phyloP scores from a whole-genome alignment of 1,140 invertebrate species.

The Phymorhynchus buccinoides region DNA sequence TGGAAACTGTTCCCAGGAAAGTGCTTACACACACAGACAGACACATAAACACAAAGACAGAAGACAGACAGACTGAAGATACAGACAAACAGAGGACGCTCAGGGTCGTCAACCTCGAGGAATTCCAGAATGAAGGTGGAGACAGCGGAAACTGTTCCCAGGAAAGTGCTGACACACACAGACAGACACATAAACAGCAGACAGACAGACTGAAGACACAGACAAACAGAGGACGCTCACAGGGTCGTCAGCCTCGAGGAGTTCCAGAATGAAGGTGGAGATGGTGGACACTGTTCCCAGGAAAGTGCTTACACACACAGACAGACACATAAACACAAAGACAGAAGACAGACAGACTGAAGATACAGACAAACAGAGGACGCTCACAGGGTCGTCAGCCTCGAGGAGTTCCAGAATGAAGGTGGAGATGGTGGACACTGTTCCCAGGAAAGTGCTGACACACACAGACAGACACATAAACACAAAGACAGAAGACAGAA shows the following conservation, averaged over 20 bases:
- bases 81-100: constrained; percentile 49
- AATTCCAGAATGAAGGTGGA: too few relatives aligned
- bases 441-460: too few relatives aligned
- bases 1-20: too few relatives aligned
- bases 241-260: constrained; percentile 67
- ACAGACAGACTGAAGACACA: neutral
- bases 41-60: too few relatives aligned
- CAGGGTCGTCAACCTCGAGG: constrained; percentile 63
- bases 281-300: constrained; percentile 76
- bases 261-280: constrained; percentile 79
- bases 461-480: constrained; percentile 78
- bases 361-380: constrained; percentile 58
- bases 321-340: constrained; percentile 82
- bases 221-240: constrained; percentile 43
- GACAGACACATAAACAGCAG: too few relatives aligned
- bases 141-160: too few relatives aligned
- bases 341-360: neutral
- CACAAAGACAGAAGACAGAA: too few relatives aligned
- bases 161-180: constrained; percentile 78
- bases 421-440: constrained; percentile 82
- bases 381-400: constrained; percentile 66
- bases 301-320: too few relatives aligned
- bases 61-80: neutral
- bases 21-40: constrained; percentile 79
- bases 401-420: constrained; percentile 78